Conservation (phyloP, 2,113 vertebrate genomes). For the Polypterus bichir region DNA sequence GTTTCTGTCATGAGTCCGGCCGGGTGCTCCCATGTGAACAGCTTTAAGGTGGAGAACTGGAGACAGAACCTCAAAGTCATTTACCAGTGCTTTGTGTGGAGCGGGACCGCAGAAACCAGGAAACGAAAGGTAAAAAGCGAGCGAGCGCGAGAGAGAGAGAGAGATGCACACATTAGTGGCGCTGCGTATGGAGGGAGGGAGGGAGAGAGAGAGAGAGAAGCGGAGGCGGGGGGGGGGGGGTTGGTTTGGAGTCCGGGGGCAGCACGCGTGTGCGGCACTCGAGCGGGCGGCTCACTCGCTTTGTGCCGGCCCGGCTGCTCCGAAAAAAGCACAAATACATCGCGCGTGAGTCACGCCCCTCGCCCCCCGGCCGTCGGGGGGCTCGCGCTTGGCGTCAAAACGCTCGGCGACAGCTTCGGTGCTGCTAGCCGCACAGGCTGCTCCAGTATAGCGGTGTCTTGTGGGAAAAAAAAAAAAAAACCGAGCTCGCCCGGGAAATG, state of each 20-base stretch:
- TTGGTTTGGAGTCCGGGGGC: not conserved
- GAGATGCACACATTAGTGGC: not conserved
- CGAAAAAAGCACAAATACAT: no score
- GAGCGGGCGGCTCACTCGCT: not conserved
- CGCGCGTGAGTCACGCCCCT: no score
- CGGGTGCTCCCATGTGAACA: slow-evolving; percentile 84
- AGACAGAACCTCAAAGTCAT: slow-evolving; percentile 92
- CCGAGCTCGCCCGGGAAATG: not conserved
- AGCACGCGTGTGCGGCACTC: no score
- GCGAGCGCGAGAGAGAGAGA: not conserved
- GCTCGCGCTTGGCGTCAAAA: no score
- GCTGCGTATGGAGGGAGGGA: not conserved
- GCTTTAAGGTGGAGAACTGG: slow-evolving; percentile 97
- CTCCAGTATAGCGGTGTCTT: slow-evolving; percentile 1
- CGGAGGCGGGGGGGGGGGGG: not conserved
- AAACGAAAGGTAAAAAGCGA: slow-evolving; percentile 76
- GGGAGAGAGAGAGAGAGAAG: not conserved
- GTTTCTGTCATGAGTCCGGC: slow-evolving; percentile 74
- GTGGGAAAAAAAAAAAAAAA: not conserved
- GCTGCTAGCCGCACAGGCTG: no score
- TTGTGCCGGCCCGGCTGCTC: not conserved
- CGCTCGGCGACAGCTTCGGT: no score
- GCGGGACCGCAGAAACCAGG: slow-evolving; percentile 83
- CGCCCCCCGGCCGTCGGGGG: no score
- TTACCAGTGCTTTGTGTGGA: slow-evolving; percentile 96